Conservation (phyloP, 2,113 vertebrate species). For the Onychostoma macrolepis region DNA sequence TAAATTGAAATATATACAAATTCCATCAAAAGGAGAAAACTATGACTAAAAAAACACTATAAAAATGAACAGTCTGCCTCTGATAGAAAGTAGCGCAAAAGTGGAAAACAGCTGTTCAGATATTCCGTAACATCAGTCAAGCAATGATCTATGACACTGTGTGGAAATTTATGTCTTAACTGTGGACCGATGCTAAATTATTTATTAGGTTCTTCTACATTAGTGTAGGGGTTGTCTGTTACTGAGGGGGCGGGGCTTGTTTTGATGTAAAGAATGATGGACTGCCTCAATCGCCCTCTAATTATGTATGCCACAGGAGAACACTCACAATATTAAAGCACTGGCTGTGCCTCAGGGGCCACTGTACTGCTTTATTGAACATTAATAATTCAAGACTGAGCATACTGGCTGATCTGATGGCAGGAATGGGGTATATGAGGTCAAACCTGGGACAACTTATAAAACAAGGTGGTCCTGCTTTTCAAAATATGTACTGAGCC, state of each 20-base stretch:
- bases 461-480: neutral
- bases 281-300: neutral
- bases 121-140: neutral
- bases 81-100: neutral
- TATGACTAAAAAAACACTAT: neutral
- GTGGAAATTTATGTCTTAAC: conserved; percentile 1
- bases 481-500: neutral
- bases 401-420: neutral
- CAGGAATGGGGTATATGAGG: neutral
- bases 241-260: neutral
- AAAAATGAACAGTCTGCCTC: neutral
- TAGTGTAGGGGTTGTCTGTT: neutral
- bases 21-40: neutral
- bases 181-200: neutral
- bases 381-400: conserved; percentile 35
- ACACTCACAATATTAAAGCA: conserved; percentile 22
- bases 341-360: conserved; percentile 38
- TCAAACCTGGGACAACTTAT: conserved; percentile 6
- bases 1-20: neutral
- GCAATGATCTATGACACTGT: neutral
- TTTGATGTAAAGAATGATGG: conserved; percentile 15
- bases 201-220: conserved; percentile 28
- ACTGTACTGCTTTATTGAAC: conserved; percentile 10
- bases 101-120: neutral
- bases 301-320: conserved; percentile 23